Percentiles rank a stretch among this genome's conserved stretches.
These are phyloP conservation scores for Xiphophorus birchmanni DNA, from an alignment of 2,797 vertebrate genomes.

Conservation along the genomic window DNA sequence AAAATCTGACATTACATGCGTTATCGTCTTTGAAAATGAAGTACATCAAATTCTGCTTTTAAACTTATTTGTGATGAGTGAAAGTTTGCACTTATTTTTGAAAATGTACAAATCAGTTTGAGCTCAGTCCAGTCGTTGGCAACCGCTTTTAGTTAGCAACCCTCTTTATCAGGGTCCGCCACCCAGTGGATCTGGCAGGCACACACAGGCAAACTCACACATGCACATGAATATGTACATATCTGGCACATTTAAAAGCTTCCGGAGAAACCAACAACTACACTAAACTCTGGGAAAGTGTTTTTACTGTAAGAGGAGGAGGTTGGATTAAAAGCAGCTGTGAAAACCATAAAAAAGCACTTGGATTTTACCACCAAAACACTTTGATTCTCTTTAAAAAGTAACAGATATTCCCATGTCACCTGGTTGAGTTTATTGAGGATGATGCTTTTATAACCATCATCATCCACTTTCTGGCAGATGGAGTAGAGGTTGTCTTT, in stretches of 20 bases:
- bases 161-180: neutral
- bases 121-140: neutral
- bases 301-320: neutral
- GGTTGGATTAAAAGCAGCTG: neutral
- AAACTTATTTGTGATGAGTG: neutral
- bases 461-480: conserved; percentile 68
- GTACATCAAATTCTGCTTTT: no score
- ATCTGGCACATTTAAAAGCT: neutral
- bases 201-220: neutral
- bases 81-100: neutral
- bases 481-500: conserved; percentile 66
- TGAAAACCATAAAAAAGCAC: neutral
- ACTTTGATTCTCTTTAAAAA: neutral
- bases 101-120: neutral
- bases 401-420: neutral
- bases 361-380: neutral
- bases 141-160: neutral
- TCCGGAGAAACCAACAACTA: neutral
- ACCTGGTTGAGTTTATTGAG: conserved; percentile 76
- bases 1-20: neutral
- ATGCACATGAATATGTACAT: neutral
- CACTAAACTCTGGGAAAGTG: neutral
- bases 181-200: neutral
- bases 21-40: neutral
- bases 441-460: conserved; percentile 55